Evolutionary conservation across 2,888 invertebrate species (phyloP), one percentile per base, ranked within the genome.

Genomic region (Amphipyra berbera): DNA sequence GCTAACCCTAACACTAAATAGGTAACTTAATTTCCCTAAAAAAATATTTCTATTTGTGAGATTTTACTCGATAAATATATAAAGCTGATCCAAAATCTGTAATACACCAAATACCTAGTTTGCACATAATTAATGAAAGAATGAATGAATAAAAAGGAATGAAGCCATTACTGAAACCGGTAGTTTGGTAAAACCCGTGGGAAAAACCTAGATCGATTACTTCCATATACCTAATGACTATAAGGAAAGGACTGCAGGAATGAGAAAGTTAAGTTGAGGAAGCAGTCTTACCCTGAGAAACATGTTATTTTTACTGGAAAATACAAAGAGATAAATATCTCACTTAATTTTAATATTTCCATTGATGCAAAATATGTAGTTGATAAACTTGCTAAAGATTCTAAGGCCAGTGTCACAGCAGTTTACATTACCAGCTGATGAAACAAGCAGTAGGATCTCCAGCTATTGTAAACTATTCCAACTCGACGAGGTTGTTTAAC

Each of bases 401-500:
- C 5, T 21, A 10, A 15, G 5, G 7, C 8, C 30, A 56, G 12
- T 52, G n/a, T 35, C 4, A 50, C 12, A 35, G 4, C 42, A 53
- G 15, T 15, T 35, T 27, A 52, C 40, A 30, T n/a, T 33, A 56
- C 21, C 52, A 63, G 21, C 14, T 41, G 48, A 48, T 45, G 41
- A 57, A 45, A 53, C 48, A 40, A 15, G 27, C 13, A 46, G 35
- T 40, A 38, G 38, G 35, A 64, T 64, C 14, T 38, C 10, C 50
- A 59, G 54, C 50, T 42, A 68, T 63, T 58, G 35, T 64, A 49
- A 58, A 68, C 68, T 12, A 54, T 52, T 47, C 35, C 53, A 15
- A 21, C 61, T 46, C 60, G 30, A 35, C 41, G 35, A 63, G 59
- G 14, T 57, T 74, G 56, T 77, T 68, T 50, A 61, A 58, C 52